Conservation (phyloP, 1,140 invertebrate species). For the Sitobion miscanthi region DNA sequence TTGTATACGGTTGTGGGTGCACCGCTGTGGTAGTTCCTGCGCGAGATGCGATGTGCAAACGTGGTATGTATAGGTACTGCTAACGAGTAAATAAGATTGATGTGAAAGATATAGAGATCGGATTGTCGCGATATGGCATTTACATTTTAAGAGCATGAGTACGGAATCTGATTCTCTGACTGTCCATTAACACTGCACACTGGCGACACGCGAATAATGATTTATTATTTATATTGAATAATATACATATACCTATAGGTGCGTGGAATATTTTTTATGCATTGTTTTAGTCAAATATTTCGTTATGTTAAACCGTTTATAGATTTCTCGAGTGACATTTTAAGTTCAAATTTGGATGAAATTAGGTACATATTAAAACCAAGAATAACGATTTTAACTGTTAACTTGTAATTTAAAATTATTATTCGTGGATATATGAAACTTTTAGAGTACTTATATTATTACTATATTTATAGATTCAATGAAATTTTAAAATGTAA, state of each 20-base stretch:
- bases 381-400: too few species aligned
- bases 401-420: too few species aligned
- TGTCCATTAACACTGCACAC: too few species aligned
- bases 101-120: constrained; percentile 23
- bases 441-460: too few species aligned
- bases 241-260: too few species aligned
- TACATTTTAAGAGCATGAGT: background rate
- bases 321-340: too few species aligned
- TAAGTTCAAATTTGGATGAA: too few species aligned
- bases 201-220: background rate
- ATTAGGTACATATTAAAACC: too few species aligned
- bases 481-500: too few species aligned
- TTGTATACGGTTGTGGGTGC: background rate
- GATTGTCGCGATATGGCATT: constrained; percentile 22
- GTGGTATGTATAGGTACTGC: background rate
- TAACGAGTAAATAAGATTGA: constrained; percentile 35
- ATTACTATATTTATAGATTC: too few species aligned
- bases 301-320: background rate
- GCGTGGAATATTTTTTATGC: background rate
- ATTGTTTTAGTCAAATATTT: background rate
- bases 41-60: background rate
- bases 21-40: too few species aligned
- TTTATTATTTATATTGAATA: background rate
- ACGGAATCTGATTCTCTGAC: background rate
- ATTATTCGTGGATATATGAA: too few species aligned